Evolutionary conservation across 2,888 invertebrate genomes (phyloP), one percentile per base, ranked within the genome.

Genomic region (Barypeithes pellucidus): DNA sequence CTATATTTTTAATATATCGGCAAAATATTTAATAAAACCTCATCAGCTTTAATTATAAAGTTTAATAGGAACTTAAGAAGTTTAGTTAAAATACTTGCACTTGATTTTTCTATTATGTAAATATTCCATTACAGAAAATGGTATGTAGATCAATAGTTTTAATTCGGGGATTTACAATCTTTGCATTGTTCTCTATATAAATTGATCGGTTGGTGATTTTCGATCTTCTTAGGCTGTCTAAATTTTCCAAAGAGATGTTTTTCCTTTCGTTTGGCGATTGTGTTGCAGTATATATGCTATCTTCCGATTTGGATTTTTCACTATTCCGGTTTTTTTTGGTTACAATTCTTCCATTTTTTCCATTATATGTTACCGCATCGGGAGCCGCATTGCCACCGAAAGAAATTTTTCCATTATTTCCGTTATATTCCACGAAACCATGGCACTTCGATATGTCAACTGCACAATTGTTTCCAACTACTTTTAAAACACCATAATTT

Each of bases 401-500:
- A 36, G 14, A 16, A 12, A 79, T 69, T 4, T 9, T 72, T 16
- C 78, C 78, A 57, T 77, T 77, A 50, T 78, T 78, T 16, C 79
- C 79, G 8, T 67, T 67, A 61, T 77, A 79, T 18, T 70, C 52
- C n/a, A 79, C 70, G 2, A 50, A 41, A 9, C 79, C 79, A n/a
- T 52, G 14, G n/a, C 79, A 77, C 54, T 74, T 67, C 8, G 7
- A 29, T 33, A 79, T 73, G 9, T 43, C 45, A 8, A 77, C 66
- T 14, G 9, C 18, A 69, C 75, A 65, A 67, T 75, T 76, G 63
- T 78, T 75, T 8, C 78, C 78, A 33, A 76, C 43, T 9, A 78
- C 57, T 72, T 76, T 74, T 7, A 78, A 43, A 36, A 41, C 33
- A n/a, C 75, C 73, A 16, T 9, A 43, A 70, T 78, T 78, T 45